Base-by-base conservation (phyloP, 2,113 vertebrate genomes). In the Tupaia tana region DNA sequence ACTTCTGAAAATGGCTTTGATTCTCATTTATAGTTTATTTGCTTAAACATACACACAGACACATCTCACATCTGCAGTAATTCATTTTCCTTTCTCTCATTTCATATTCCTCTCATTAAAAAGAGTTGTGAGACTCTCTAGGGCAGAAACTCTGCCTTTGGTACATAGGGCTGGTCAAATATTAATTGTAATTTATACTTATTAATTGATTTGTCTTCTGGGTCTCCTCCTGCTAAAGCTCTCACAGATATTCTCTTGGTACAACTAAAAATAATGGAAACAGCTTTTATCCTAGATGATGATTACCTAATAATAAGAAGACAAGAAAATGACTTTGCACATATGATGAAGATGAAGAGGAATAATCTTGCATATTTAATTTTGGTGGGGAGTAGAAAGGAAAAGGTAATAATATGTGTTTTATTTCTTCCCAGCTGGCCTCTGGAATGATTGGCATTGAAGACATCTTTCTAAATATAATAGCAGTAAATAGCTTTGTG, bases 141-240 rank as follows among this genome's bases (percentile, higher is more conserved):
- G 52, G 64, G 61, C 18, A 71, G 59, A 29, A 93, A 77, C 78
- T 71, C 82, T 73, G 66, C 52, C 54, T 80, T 94, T 52, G n/a
- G 56, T 63, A 80, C 13, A 58, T 64, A 25, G 58, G 89, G 31
- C 25, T 88, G 2, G 9, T 82, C 78, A 88, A 88, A 95, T 91
- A 82, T 79, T 79, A 81, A 87, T 85, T 88, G 80, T 66, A 95
- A 69, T 95, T 96, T 90, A 84, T 22, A 85, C 70, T 82, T 93
- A 83, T 67, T 96, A 89, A 96, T 95, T 93, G 87, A 92, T 95
- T 93, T 88, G 29, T 93, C 77, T 94, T 84, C 88, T 69, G 34
- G 34, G 66, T 88, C 27, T 85, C n/a, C 16, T 81, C 19, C 61
- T 78, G 63, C 10, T 69, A 18, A 90, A 20, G 11, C 10, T 56